phyloP scores from a whole-genome alignment of 2,797 vertebrate species.

The Labeo calbasu region DNA sequence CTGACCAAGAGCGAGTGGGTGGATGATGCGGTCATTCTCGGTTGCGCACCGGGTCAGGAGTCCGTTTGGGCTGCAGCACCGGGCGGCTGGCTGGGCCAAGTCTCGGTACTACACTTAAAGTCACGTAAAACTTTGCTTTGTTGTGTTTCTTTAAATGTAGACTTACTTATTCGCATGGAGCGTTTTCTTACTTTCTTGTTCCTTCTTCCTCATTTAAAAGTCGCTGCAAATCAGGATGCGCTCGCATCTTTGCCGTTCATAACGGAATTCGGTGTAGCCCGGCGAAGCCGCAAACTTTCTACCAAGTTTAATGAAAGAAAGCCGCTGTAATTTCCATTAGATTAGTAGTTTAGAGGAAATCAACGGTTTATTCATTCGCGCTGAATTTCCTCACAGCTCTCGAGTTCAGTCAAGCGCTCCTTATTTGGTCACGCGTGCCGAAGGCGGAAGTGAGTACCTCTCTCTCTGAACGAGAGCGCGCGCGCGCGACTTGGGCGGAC shows the following conservation, averaged over 20 bases:
- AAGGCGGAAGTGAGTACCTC: slow-evolving; percentile 33
- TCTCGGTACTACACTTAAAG: slow-evolving; percentile 47
- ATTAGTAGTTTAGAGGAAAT: neutral
- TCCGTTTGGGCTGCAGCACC: slow-evolving; percentile 48
- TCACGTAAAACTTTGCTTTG: no score
- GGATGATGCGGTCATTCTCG: slow-evolving; percentile 55
- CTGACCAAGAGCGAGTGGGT: slow-evolving; percentile 28
- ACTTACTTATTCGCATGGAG: rapidly evolving
- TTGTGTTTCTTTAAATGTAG: neutral
- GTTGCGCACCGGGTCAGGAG: slow-evolving; percentile 29
- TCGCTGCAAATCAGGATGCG: neutral
- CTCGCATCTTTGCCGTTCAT: neutral
- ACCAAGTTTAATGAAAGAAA: neutral
- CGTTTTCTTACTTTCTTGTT: neutral
- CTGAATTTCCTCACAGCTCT: slow-evolving; percentile 21
- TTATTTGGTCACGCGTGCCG: slow-evolving; percentile 50
- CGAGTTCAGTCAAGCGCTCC: slow-evolving; percentile 21
- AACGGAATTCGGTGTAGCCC: neutral
- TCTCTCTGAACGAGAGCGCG: neutral
- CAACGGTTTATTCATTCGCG: neutral
- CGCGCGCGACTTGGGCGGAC: neutral
- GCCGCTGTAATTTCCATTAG: rapidly evolving
- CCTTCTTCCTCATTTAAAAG: neutral
- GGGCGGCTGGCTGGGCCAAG: slow-evolving; percentile 20
- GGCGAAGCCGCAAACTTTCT: neutral